These are phyloP conservation scores for Rattus norvegicus DNA, from an alignment of 2,113 vertebrate genomes.

Conservation along the genomic window DNA sequence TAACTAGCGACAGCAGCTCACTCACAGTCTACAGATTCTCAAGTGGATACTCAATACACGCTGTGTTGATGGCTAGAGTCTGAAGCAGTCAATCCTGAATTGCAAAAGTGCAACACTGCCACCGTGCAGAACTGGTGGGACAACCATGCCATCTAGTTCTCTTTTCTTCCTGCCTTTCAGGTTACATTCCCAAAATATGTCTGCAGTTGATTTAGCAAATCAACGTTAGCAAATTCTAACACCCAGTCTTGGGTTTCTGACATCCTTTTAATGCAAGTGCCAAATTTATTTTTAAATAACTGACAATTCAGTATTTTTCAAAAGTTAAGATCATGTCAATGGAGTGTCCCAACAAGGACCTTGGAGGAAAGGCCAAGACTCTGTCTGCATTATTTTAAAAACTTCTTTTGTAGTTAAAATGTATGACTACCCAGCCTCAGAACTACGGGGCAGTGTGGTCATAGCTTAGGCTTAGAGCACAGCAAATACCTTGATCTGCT, in stretches of 20 bases:
- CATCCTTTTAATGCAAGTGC: not conserved
- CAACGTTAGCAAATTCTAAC: not conserved
- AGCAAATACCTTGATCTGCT: conserved; percentile 96
- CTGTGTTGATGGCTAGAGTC: not conserved
- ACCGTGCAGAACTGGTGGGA: not conserved
- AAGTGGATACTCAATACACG: not conserved
- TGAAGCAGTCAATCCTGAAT: not conserved
- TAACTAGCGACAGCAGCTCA: not conserved
- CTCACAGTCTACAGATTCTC: not conserved
- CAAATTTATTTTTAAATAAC: not conserved
- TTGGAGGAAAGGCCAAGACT: not conserved
- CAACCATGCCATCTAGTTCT: not conserved
- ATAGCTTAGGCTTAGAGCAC: not conserved
- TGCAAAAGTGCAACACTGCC: not conserved
- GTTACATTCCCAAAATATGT: not conserved
- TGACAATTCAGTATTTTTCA: not conserved
- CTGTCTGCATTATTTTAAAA: not conserved
- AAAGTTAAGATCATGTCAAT: not conserved
- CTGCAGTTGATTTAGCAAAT: not conserved
- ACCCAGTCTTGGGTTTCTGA: not conserved
- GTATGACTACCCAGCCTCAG: not conserved
- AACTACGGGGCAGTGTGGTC: not conserved
- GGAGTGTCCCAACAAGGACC: not conserved
- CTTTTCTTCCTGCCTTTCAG: not conserved
- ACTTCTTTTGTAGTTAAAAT: not conserved